Conservation (phyloP, 2,888 invertebrate genomes). For the Aquatica leii region DNA sequence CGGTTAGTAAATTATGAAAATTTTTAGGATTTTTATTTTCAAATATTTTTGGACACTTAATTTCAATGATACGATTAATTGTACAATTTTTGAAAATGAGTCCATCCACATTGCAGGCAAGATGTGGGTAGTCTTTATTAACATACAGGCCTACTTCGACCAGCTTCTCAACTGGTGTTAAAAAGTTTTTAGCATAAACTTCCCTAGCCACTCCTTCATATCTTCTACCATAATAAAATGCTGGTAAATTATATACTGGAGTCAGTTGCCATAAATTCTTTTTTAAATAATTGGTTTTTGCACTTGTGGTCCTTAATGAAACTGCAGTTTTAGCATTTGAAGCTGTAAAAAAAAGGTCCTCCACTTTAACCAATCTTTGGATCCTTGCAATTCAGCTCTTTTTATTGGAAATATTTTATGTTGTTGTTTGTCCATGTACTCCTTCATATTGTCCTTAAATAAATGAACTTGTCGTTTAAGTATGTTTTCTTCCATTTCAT, state of each 20-base stretch:
- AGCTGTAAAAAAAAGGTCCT: conserved; percentile 11
- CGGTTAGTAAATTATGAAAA: not conserved
- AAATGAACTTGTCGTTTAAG: not conserved
- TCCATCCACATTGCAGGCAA: not conserved
- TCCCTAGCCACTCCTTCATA: conserved; percentile 9
- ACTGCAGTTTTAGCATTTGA: conserved; percentile 8
- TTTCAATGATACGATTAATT: not conserved
- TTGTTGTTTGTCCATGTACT: not conserved
- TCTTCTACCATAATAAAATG: conserved; percentile 5
- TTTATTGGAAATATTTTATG: not conserved
- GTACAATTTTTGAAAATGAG: not conserved
- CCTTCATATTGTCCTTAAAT: not conserved
- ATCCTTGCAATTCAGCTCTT: conserved; percentile 10
- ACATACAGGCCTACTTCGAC: not conserved
- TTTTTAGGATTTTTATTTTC: not conserved
- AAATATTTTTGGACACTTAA: not conserved
- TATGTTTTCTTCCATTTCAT: not conserved
- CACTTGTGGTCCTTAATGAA: conserved; percentile 1
- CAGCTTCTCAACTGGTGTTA: not conserved
- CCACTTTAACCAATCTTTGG: conserved; percentile 2
- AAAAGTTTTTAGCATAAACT: not conserved
- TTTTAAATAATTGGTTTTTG: conserved; percentile 20
- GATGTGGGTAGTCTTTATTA: not conserved
- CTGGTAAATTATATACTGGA: not conserved
- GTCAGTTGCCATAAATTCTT: conserved; percentile 17